A percentile compares a stretch with the other conserved stretches of the same genome.
phyloP scores from a whole-genome alignment of 1,140 invertebrate genomes.

The Trinorchestia longiramus region DNA sequence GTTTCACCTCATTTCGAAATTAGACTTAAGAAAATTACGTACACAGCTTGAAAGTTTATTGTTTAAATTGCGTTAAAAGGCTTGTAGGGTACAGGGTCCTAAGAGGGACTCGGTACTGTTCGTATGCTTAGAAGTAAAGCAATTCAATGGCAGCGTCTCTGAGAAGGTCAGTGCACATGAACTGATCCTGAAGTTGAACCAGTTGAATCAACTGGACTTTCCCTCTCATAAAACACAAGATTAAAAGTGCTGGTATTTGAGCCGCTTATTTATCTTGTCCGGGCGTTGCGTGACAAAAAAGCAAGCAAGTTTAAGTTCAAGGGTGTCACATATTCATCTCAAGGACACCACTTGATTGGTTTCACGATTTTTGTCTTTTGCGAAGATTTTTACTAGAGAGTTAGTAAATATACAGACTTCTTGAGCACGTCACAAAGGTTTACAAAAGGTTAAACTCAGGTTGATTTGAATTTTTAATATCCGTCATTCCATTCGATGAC shows the following conservation, averaged over 20 bases:
- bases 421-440: not conserved
- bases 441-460: not conserved
- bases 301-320: slow-evolving; percentile 43
- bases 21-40: not conserved
- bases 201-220: slow-evolving; percentile 20
- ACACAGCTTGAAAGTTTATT: not conserved
- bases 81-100: not conserved
- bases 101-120: not conserved
- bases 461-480: not conserved
- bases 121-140: not conserved
- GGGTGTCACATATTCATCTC: not conserved
- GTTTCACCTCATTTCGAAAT: not conserved
- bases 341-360: not conserved
- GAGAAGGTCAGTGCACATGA: not conserved
- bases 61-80: not conserved
- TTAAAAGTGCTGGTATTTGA: slow-evolving; percentile 41
- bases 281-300: slow-evolving; percentile 43
- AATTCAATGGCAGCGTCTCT: not conserved
- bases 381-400: not conserved
- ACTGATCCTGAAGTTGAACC: not conserved
- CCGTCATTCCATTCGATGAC: not conserved
- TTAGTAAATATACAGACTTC: not conserved
- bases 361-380: not conserved
- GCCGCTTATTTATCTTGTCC: slow-evolving; percentile 14
- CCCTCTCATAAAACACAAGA: slow-evolving; percentile 46